Percentiles rank a stretch among this genome's conserved stretches.
These are phyloP conservation scores for Hesperophylax magnus DNA, from an alignment of 1,140 invertebrate genomes.

Conservation along the genomic window DNA sequence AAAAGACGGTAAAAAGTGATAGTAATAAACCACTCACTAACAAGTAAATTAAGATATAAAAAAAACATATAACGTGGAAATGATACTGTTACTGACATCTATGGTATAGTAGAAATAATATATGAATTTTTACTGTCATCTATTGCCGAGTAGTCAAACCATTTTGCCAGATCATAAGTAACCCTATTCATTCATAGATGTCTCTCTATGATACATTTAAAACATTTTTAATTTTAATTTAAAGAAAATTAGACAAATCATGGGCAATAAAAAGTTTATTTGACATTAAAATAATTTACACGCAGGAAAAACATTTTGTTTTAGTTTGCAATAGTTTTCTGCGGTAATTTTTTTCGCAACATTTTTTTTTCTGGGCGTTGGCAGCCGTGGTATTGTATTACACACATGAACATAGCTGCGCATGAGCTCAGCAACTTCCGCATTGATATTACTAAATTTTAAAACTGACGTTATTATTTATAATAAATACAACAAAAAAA, in stretches of 20 bases:
- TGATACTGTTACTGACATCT: neutral
- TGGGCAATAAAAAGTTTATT: neutral
- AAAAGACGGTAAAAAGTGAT: no score
- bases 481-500: neutral
- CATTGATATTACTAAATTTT: neutral
- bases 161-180: neutral
- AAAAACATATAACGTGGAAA: neutral
- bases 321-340: neutral
- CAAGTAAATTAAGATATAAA: neutral
- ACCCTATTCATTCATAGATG: neutral
- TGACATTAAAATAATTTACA: neutral
- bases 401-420: neutral
- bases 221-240: neutral
- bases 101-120: neutral
- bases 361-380: neutral
- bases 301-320: neutral
- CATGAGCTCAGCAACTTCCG: neutral
- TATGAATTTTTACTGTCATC: neutral
- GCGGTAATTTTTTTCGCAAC: neutral
- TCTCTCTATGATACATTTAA: neutral
- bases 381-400: constrained; percentile 27
- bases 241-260: neutral
- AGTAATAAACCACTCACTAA: no score
- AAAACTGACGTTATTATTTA: constrained; percentile 3
- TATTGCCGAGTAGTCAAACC: neutral